Evolutionary conservation across 2,113 vertebrate species (phyloP).

Genomic region (Myotis brandtii): DNA sequence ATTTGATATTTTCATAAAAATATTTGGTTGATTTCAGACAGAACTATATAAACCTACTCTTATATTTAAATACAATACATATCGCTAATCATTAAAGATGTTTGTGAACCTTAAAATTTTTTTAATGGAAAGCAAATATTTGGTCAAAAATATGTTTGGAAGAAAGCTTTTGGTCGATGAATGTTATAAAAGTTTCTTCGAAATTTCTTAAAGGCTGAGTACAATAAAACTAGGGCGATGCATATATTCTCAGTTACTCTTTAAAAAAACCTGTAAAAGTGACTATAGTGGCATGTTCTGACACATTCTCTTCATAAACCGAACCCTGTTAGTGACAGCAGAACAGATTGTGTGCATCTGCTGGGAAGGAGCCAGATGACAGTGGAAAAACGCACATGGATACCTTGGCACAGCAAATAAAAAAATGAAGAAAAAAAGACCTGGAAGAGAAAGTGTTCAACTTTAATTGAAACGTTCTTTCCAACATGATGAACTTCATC

Average conservation of each 20-base stretch:
- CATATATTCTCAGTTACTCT: conserved; percentile 85
- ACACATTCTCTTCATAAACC: conserved; percentile 91
- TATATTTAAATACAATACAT: conserved; percentile 18
- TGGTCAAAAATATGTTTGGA: conserved; percentile 57
- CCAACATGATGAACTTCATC: conserved; percentile 84
- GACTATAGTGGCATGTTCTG: conserved; percentile 89
- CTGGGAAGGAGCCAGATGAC: conserved; percentile 96
- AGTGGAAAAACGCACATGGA: conserved; percentile 93
- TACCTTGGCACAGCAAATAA: conserved; percentile 94
- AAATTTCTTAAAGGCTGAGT: conserved; percentile 72
- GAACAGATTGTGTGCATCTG: conserved; percentile 93
- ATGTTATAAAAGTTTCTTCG: conserved; percentile 80
- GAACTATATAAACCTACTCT: conserved; percentile 40
- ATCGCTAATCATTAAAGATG: conserved; percentile 5
- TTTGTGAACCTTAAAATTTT: conserved; percentile 36
- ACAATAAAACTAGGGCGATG: conserved; percentile 75
- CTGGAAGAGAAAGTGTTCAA: conserved; percentile 87
- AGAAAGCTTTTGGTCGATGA: conserved; percentile 55
- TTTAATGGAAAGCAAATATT: conserved; percentile 60
- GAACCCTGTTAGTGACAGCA: conserved; percentile 91
- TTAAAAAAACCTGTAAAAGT: conserved; percentile 86
- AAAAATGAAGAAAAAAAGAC: conserved; percentile 87
- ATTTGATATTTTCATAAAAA: conserved; percentile 46
- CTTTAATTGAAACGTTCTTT: conserved; percentile 87
- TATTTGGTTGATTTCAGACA: conserved; percentile 33